Percentiles rank a stretch among this genome's conserved stretches.
These are phyloP conservation scores for Drosophila eugracilis DNA, from an alignment of 1,140 invertebrate genomes.

Conservation along the genomic window DNA sequence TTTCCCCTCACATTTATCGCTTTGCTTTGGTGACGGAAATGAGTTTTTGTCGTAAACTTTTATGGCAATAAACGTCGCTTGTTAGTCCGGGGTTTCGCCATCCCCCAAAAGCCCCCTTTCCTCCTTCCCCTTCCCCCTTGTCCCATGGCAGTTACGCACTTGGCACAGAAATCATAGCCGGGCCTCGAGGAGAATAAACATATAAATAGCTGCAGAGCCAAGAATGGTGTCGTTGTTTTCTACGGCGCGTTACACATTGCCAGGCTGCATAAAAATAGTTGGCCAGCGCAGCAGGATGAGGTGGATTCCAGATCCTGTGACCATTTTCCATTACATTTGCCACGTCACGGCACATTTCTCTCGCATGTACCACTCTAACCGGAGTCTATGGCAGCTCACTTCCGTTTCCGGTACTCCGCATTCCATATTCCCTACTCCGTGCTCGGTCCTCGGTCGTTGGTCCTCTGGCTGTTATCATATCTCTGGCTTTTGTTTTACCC, in stretches of 20 bases:
- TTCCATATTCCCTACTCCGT: not conserved
- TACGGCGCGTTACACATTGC: constrained; percentile 57
- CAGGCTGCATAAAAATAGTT: constrained; percentile 74
- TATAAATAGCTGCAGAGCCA: constrained; percentile 63
- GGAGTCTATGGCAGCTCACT: constrained; percentile 63
- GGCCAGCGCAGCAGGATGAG: constrained; percentile 12
- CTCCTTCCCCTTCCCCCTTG: too few relatives aligned
- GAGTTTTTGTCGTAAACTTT: constrained; percentile 83
- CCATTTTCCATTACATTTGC: constrained; percentile 81
- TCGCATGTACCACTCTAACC: constrained; percentile 59
- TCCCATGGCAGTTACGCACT: constrained; percentile 57
- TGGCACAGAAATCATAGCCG: constrained; percentile 66
- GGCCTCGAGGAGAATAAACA: constrained; percentile 60
- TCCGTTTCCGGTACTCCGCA: constrained; percentile 62
- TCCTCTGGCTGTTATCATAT: constrained; percentile 62
- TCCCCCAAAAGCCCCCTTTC: not conserved
- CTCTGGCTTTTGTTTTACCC: constrained; percentile 72
- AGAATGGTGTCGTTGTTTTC: constrained; percentile 57
- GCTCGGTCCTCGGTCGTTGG: not conserved
- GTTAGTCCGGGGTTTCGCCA: constrained; percentile 49
- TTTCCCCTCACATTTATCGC: constrained; percentile 64
- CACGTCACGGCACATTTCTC: constrained; percentile 77
- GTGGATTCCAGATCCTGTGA: constrained; percentile 32
- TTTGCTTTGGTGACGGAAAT: constrained; percentile 75
- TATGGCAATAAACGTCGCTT: constrained; percentile 81